Base-by-base conservation (phyloP, 2,888 invertebrate genomes). In the Bugula neritina region DNA sequence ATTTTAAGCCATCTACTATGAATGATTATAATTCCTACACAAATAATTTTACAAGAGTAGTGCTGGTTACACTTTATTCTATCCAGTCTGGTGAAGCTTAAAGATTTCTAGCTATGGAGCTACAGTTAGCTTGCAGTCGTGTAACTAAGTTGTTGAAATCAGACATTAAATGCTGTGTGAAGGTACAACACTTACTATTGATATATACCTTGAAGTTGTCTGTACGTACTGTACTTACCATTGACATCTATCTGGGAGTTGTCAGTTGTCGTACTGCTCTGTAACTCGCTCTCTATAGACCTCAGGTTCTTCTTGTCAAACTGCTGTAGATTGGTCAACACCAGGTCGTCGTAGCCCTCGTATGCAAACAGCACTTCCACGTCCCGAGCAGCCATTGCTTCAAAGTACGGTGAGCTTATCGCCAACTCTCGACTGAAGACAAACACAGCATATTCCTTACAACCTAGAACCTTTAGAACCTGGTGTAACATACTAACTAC, bases 321-420 rank as follows among this genome's bases (percentile, higher is more conserved):
- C 81, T 92, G 89, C 74, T 90, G 89, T 72, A 97, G 85, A 79
- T 96, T 94, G 88, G 94, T 89, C 27, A 98, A 86, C 1, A 96
- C 94, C 71, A 98, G 86, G 84, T 98, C 98, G 83, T 99, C 98
- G 78, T 96, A 95, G n/a, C 93, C 91, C 81, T 98, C 97, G 79
- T 93, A 96, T 80, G 96, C 93, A 86, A 95, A 98, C 21, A 98
- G 84, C 0, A 98, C 96, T 86, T 97, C 94, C 2, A 92, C 89
- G 77, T 93, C 90, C 69, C 90, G 90, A 80, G 91, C 90, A 82
- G 92, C 93, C 23, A 98, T 87, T 17, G 92, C 91, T 86, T 98
- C 98, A 79, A 90, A 93, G 83, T 98, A 98, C 0, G 98, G 97
- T 0, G 97, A 97, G 0, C 91, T 89, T 85, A 95, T 93, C 0